Conservation (phyloP, 2,113 vertebrate genomes). For the Cephalopterus ornatus region DNA sequence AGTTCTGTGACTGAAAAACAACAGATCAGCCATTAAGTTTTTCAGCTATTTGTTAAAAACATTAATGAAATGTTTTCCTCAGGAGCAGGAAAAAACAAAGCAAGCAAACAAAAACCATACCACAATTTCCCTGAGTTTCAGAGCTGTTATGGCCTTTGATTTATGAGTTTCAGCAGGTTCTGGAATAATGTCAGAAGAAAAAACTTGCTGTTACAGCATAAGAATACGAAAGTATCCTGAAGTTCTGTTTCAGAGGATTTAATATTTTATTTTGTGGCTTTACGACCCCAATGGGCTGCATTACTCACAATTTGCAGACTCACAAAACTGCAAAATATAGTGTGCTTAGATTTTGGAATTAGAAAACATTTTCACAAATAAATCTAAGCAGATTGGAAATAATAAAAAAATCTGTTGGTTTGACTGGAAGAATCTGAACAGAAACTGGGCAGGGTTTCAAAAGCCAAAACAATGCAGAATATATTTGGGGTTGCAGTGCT, state of each 20-base stretch:
- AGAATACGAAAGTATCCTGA: not conserved
- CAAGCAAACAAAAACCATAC: not conserved
- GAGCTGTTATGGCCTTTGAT: not conserved
- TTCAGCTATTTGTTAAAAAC: not conserved
- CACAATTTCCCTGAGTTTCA: not conserved
- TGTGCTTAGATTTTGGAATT: not conserved
- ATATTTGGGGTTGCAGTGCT: not conserved
- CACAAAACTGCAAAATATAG: not conserved
- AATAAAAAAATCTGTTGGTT: not conserved
- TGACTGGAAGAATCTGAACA: not conserved
- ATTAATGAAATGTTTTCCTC: not conserved
- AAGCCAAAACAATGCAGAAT: not conserved
- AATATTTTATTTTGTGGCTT: not conserved
- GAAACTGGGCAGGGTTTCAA: constrained; percentile 10
- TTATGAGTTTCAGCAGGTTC: not conserved
- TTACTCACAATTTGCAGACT: not conserved
- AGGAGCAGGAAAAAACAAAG: not conserved
- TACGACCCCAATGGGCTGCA: not conserved
- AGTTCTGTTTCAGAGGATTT: not conserved
- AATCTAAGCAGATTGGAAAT: not conserved
- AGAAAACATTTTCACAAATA: not conserved
- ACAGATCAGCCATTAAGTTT: not conserved
- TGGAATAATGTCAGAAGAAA: not conserved
- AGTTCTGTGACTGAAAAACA: not conserved
- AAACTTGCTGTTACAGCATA: not conserved